Base-by-base conservation (phyloP, 2,797 vertebrate species). In the Buphagus erythrorhynchus region DNA sequence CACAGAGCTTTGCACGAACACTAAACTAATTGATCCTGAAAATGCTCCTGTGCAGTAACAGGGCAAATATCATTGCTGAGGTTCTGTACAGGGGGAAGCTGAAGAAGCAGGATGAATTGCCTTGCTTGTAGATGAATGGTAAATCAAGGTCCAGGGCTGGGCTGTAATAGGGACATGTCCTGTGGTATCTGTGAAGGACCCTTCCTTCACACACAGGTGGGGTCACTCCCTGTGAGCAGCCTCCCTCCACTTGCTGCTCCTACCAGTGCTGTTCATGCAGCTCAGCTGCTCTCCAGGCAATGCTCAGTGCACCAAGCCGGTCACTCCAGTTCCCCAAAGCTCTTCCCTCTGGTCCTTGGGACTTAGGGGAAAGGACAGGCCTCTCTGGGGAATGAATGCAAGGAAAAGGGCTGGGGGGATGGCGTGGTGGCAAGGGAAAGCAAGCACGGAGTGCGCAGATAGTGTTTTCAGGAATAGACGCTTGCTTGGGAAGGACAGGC, bases 1-100 rank as follows among this genome's bases (percentile, higher is more conserved):
- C 40, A 48, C 76, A 84, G 40, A 93, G 82, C 66, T 95, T 91
- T 96, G 79, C 79, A 43, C 33, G 79, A 91, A 67, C 13, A 22
- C 85, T 81, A 40, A 92, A 73, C 63, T 94, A 95, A 94, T 93
- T 86, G 90, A 81, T 96, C 89, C 95, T 74, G 91, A 93, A 93
- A 95, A 81, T 55, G 62, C 22, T 93, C 42, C 62, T 73, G 36
- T 75, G 62, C 73, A 42, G 55, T 49, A 83, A 6, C 35, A 59
- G 49, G 8, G 26, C 77, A 76, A 69, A 91, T 86, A 52, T 16
- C 48, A 16, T 66, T 74, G 54, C 48, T 57, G 11, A 43, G 33
- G 49, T 63, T 86, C 62, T 77, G 25, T 63, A 6, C 29, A 40
- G 35, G 48, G 10, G 26, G 26, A 86, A 33, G 59, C 69, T 81